A percentile compares a stretch with the other conserved stretches of the same genome.
These are phyloP conservation scores for Sparidentex hasta DNA, from an alignment of 2,797 vertebrate genomes.

Conservation along the genomic window DNA sequence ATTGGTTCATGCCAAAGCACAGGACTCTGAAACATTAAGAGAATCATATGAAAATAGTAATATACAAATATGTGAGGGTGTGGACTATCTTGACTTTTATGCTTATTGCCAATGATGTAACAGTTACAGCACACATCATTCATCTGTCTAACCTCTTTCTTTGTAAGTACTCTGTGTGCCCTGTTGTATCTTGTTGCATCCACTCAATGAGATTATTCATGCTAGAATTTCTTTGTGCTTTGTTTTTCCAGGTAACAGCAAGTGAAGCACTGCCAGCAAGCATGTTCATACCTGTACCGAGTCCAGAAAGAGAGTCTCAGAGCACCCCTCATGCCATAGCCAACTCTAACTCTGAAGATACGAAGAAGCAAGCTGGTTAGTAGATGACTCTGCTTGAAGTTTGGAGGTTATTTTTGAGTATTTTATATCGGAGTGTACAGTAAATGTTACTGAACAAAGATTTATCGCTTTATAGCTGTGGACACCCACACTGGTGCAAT, in stretches of 20 bases:
- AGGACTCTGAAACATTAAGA: not conserved
- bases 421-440: not conserved
- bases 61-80: not conserved
- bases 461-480: not conserved
- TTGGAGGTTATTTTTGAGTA: not conserved
- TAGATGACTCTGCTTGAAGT: conserved; percentile 50
- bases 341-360: conserved; percentile 87
- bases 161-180: not conserved
- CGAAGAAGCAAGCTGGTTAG: conserved; percentile 92
- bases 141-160: conserved; percentile 2
- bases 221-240: conserved; percentile 65
- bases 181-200: conserved; percentile 23
- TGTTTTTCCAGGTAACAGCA: conserved; percentile 91
- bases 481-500: conserved; percentile 1
- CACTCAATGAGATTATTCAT: conserved; percentile 33
- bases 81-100: not conserved
- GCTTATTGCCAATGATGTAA: not conserved
- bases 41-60: conserved; percentile 5
- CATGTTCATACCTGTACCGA: conserved; percentile 94
- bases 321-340: conserved; percentile 76
- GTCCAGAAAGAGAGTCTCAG: conserved; percentile 90
- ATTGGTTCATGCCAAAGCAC: conserved; percentile 83
- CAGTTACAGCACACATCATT: not conserved
- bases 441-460: not conserved
- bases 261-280: conserved; percentile 97